A percentile compares a stretch with the other conserved stretches of the same genome.
These are phyloP conservation scores for Dynastes tityus DNA, from an alignment of 2,888 invertebrate species.

Conservation along the genomic window DNA sequence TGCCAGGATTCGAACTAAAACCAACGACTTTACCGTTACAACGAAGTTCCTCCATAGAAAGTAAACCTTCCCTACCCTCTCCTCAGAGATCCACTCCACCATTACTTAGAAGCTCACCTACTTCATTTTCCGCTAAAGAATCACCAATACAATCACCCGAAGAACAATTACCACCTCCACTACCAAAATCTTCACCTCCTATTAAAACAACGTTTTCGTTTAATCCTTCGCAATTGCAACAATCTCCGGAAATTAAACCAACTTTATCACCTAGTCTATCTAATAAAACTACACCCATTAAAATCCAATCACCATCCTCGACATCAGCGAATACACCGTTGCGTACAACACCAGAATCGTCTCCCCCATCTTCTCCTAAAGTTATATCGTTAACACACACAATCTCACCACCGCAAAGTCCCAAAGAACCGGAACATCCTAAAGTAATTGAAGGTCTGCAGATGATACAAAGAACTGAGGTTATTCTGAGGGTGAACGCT, in stretches of 20 bases:
- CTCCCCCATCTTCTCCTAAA: slow-evolving; percentile 57
- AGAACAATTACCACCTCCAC: slow-evolving; percentile 53
- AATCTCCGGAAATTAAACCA: slow-evolving; percentile 56
- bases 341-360: slow-evolving; percentile 55
- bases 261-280: slow-evolving; percentile 53
- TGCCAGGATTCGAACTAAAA: slow-evolving; percentile 36
- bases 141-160: slow-evolving; percentile 52
- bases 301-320: slow-evolving; percentile 49
- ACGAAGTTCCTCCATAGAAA: slow-evolving; percentile 34
- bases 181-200: slow-evolving; percentile 27
- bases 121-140: slow-evolving; percentile 22
- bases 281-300: slow-evolving; percentile 52
- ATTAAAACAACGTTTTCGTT: slow-evolving; percentile 5
- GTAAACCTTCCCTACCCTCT: slow-evolving; percentile 25
- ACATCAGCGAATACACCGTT: slow-evolving; percentile 41
- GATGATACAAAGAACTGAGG: slow-evolving; percentile 77
- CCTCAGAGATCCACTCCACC: slow-evolving; percentile 33
- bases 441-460: slow-evolving; percentile 72
- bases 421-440: slow-evolving; percentile 65
- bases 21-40: slow-evolving; percentile 39
- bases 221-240: slow-evolving; percentile 46
- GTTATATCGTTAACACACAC: slow-evolving; percentile 58
- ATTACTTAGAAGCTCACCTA: slow-evolving; percentile 39
- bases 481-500: slow-evolving; percentile 76
- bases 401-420: slow-evolving; percentile 64